Evolutionary conservation across 2,797 vertebrate species (phyloP).

Genomic region (Gambelia wislizenii): DNA sequence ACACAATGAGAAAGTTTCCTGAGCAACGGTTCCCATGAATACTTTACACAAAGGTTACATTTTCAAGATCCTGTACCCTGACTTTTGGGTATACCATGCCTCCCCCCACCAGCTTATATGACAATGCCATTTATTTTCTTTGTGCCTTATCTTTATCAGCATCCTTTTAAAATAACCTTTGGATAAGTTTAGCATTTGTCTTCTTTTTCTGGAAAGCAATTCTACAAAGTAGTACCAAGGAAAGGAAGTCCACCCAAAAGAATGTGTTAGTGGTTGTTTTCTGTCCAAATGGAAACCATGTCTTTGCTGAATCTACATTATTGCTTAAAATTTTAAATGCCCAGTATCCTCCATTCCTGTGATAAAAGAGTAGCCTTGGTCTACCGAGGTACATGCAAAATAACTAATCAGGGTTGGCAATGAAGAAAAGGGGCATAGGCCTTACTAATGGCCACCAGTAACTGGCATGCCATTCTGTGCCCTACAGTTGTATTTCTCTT

Average conservation of each 20-base stretch:
- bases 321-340: neutral
- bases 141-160: slow-evolving; percentile 21
- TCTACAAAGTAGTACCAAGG: neutral
- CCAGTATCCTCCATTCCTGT: neutral
- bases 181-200: slow-evolving; percentile 1
- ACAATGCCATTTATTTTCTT: slow-evolving; percentile 26
- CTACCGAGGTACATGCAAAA: neutral
- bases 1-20: slow-evolving; percentile 32
- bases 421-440: too few species aligned
- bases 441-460: neutral
- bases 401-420: neutral
- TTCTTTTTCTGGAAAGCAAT: slow-evolving; percentile 16
- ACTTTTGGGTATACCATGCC: neutral
- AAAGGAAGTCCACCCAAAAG: neutral
- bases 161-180: neutral
- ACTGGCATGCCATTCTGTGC: neutral
- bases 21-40: slow-evolving; percentile 21
- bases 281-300: neutral
- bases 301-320: neutral
- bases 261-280: neutral
- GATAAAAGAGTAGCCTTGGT: neutral
- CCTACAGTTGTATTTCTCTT: neutral
- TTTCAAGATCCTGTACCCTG: slow-evolving; percentile 25
- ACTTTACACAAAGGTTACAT: slow-evolving; percentile 26
- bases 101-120: neutral